A percentile compares a stretch with the other conserved stretches of the same genome.
These are phyloP conservation scores for Aelia acuminata DNA, from an alignment of 2,888 invertebrate species.

Conservation along the genomic window DNA sequence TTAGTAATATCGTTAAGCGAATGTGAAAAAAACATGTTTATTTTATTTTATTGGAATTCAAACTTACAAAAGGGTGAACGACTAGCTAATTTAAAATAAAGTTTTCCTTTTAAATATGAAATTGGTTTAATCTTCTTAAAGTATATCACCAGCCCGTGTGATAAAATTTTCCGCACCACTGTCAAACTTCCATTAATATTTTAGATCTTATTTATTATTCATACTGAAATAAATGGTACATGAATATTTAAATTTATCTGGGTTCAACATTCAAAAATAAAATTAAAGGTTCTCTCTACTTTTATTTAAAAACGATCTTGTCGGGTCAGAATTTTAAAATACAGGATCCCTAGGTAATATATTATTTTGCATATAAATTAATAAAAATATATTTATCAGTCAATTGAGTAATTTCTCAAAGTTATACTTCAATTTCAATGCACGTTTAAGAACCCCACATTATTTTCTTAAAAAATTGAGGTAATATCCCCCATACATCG, in stretches of 20 bases:
- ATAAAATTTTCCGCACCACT: not conserved
- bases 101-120: not conserved
- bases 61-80: no score
- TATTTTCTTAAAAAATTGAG: not conserved
- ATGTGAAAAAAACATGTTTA: no score
- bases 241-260: not conserved
- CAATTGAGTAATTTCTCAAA: no score
- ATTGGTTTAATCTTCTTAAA: not conserved
- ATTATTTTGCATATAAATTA: not conserved
- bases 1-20: no score
- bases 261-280: not conserved
- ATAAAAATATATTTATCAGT: not conserved
- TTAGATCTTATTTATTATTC: constrained; percentile 10
- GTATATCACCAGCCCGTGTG: not conserved
- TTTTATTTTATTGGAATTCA: no score
- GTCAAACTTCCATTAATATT: not conserved
- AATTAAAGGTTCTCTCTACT: not conserved
- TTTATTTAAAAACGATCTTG: not conserved
- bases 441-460: not conserved
- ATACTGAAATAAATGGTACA: not conserved
- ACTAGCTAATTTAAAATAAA: no score
- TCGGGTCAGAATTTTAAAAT: not conserved
- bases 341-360: no score
- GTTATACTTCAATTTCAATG: not conserved
- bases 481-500: not conserved